Evolutionary conservation across 2,888 invertebrate genomes (phyloP).

Genomic region (Linnaemya tessellans): DNA sequence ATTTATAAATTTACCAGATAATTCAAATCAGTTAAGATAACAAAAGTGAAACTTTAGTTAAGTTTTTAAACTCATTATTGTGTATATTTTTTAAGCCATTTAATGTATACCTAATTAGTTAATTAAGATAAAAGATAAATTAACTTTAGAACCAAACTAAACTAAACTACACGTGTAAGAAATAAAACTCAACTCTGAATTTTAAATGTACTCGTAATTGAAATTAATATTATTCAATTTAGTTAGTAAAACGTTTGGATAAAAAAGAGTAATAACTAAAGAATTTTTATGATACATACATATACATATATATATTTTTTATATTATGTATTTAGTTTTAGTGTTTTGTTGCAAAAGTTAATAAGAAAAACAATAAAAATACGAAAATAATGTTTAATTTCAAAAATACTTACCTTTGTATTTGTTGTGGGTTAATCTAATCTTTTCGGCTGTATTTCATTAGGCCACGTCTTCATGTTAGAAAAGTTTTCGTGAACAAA

Average conservation of each 20-base stretch:
- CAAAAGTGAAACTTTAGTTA: slow-evolving; percentile 65
- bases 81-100: slow-evolving; percentile 74
- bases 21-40: slow-evolving; percentile 31
- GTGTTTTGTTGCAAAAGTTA: not conserved
- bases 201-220: slow-evolving; percentile 22
- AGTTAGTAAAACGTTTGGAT: slow-evolving; percentile 35
- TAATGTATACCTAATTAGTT: slow-evolving; percentile 54
- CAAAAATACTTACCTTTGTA: too few relatives aligned
- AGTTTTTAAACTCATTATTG: slow-evolving; percentile 70
- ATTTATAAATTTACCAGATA: slow-evolving; percentile 42
- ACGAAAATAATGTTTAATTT: too few relatives aligned
- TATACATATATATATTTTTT: not conserved
- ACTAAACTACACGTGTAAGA: slow-evolving; percentile 15
- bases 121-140: slow-evolving; percentile 42
- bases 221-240: slow-evolving; percentile 36
- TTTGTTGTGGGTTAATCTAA: too few relatives aligned
- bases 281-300: not conserved
- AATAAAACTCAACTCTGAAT: slow-evolving; percentile 67
- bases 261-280: not conserved
- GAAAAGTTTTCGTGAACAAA: too few relatives aligned
- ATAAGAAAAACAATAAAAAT: not conserved
- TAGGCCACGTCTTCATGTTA: too few relatives aligned
- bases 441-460: too few relatives aligned
- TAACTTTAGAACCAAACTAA: slow-evolving; percentile 4
- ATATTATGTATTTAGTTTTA: not conserved